These are phyloP conservation scores for Phallusia fumigata DNA, from an alignment of 23 tunicate genomes.

Conservation along the genomic window DNA sequence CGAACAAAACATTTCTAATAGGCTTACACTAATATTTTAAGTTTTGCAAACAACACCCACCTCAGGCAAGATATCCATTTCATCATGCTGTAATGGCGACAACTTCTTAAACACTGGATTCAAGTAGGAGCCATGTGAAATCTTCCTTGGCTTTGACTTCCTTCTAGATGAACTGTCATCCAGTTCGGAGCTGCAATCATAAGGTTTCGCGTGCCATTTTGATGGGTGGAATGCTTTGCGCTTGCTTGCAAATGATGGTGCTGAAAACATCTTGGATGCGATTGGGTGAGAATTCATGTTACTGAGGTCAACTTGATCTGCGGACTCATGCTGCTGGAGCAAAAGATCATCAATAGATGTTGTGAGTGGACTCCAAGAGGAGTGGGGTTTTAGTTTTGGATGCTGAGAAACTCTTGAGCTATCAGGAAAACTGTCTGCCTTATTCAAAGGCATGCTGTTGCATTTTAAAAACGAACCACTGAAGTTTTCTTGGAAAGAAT, in stretches of 20 bases:
- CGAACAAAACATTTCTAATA: too few species aligned
- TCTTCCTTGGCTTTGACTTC: constrained; percentile 15
- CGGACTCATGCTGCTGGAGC: neutral
- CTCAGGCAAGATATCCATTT: too few species aligned
- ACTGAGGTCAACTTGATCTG: neutral
- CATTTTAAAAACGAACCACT: neutral
- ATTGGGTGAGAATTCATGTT: neutral
- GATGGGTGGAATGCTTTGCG: constrained; percentile 64
- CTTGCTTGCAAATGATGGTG: constrained; percentile 25
- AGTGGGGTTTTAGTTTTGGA: neutral
- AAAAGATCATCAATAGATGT: constrained; percentile 3
- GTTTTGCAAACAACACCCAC: too few species aligned
- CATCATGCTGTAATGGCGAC: neutral
- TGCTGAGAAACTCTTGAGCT: neutral
- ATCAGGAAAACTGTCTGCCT: neutral
- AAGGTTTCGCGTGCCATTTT: constrained; percentile 38
- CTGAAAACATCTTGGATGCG: neutral
- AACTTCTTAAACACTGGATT: constrained; percentile 10
- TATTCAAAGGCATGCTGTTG: neutral
- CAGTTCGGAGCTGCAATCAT: neutral
- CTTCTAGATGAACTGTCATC: neutral
- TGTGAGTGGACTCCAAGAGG: constrained; percentile 32
- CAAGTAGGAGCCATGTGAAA: constrained; percentile 13
- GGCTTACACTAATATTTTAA: too few species aligned
- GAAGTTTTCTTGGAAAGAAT: neutral